phyloP scores from a whole-genome alignment of 2,888 invertebrate species.

The Thymelicus sylvestris region DNA sequence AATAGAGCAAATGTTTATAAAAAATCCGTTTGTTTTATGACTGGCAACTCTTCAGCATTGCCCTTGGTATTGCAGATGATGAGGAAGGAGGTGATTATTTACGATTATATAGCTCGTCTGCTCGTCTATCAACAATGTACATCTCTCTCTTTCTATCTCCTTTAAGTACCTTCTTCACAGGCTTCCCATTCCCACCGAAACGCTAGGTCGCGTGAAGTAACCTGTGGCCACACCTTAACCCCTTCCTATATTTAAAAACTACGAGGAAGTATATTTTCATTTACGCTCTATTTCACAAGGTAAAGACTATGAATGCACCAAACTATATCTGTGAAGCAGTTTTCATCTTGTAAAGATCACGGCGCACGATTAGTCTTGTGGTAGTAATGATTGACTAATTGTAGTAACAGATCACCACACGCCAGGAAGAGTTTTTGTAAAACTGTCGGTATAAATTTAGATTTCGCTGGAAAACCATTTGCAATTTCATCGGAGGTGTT shows the following conservation, averaged over 20 bases:
- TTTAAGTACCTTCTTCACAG: too few relatives aligned
- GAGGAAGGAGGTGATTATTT: too few relatives aligned
- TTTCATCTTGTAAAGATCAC: constrained; percentile 10
- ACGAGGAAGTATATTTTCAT: constrained; percentile 1
- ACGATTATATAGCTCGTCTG: too few relatives aligned
- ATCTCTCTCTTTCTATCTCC: too few relatives aligned
- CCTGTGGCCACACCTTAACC: not conserved
- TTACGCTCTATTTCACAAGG: not conserved
- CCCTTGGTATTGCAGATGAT: too few relatives aligned
- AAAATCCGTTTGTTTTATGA: too few relatives aligned
- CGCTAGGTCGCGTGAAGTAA: too few relatives aligned
- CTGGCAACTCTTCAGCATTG: too few relatives aligned
- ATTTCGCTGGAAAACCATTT: constrained; percentile 49
- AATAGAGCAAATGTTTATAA: too few relatives aligned
- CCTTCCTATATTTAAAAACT: not conserved
- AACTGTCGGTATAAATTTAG: constrained; percentile 34
- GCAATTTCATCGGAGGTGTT: constrained; percentile 46
- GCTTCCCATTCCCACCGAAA: too few relatives aligned
- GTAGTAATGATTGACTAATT: constrained; percentile 19
- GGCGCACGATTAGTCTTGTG: constrained; percentile 15
- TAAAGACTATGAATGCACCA: constrained; percentile 1
- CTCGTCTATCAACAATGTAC: too few relatives aligned
- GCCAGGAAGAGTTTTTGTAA: constrained; percentile 8
- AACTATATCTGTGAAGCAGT: constrained; percentile 11
- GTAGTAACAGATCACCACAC: constrained; percentile 16